A percentile compares a stretch with the other conserved stretches of the same genome.
These are phyloP conservation scores for Rhorus exstirpatorius DNA, from an alignment of 2,888 invertebrate genomes.

Conservation along the genomic window DNA sequence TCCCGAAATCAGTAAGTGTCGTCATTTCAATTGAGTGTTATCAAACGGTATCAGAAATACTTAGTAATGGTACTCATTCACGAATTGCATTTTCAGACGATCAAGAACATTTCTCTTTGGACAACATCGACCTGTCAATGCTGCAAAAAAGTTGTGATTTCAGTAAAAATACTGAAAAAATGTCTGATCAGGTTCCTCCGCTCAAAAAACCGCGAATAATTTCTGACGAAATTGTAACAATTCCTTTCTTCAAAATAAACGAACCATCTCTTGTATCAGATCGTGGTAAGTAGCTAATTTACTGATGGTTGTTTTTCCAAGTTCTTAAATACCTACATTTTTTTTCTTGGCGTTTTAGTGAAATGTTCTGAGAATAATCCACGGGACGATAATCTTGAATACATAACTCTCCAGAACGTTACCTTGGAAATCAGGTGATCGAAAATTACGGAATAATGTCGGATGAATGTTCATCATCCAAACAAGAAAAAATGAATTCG, in stretches of 20 bases:
- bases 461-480: not conserved
- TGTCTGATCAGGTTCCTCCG: no score
- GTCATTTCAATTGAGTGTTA: no score
- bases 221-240: not conserved
- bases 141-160: no score
- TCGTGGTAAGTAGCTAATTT: not conserved
- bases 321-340: no score
- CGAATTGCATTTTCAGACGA: no score
- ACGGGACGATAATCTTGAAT: not conserved
- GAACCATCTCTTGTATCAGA: not conserved
- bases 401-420: not conserved
- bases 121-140: no score
- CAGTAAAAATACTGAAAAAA: not conserved
- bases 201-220: not conserved
- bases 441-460: not conserved
- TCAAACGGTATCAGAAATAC: no score
- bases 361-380: not conserved
- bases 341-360: no score
- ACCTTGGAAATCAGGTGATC: not conserved
- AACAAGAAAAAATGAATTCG: not conserved
- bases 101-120: no score
- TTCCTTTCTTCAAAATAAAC: not conserved
- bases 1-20: no score
- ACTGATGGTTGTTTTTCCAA: no score
- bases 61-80: no score